Conservation (phyloP, 2,797 vertebrate species). For the Pantherophis vulpinus region DNA sequence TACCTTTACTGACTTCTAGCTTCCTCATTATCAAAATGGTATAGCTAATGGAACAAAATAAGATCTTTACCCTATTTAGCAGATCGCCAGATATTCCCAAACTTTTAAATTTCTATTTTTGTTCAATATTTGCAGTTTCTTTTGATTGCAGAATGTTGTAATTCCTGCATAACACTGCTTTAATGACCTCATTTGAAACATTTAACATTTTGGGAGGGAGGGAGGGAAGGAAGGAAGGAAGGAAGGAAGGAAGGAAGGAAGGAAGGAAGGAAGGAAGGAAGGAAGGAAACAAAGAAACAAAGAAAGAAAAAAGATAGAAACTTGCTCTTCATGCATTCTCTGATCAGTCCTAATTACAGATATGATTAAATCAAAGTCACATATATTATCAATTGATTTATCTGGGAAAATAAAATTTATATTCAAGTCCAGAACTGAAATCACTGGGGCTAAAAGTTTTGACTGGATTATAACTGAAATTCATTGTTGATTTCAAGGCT, state of each 20-base stretch:
- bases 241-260: background rate
- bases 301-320: background rate
- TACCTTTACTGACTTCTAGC: background rate
- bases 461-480: background rate
- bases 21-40: background rate
- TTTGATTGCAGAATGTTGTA: background rate
- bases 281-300: background rate
- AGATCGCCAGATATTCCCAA: background rate
- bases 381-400: background rate
- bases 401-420: background rate
- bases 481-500: background rate
- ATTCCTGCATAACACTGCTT: background rate
- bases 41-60: background rate
- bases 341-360: background rate
- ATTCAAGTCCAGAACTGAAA: background rate
- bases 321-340: background rate
- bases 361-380: background rate
- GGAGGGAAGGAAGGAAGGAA: background rate
- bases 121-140: background rate
- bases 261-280: background rate
- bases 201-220: slow-evolving; percentile 4
- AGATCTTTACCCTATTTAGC: slow-evolving; percentile 6
- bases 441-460: background rate
- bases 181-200: slow-evolving; percentile 10
- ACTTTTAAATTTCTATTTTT: background rate